Conservation (phyloP, 2,888 invertebrate genomes). For the Oxytorus armatus region DNA sequence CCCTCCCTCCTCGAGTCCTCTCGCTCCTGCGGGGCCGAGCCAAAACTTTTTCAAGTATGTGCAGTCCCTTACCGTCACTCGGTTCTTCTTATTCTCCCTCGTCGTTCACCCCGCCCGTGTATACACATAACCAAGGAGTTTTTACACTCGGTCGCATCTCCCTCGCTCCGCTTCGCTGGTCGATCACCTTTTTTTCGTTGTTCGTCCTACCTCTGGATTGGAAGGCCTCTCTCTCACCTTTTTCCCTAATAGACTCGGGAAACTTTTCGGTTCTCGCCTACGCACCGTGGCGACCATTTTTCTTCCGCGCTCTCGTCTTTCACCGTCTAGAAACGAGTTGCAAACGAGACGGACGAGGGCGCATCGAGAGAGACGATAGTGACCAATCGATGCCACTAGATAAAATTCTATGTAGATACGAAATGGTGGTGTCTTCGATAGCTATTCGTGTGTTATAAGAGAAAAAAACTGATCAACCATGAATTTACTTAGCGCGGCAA, state of each 20-base stretch:
- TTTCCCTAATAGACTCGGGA: neutral
- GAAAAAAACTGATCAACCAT: no score
- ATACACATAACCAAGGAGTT: conserved; percentile 33
- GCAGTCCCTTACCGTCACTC: conserved; percentile 72
- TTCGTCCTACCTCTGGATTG: neutral
- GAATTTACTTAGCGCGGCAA: no score
- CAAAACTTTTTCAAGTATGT: conserved; percentile 83
- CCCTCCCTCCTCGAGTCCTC: conserved; percentile 41
- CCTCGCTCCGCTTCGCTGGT: neutral
- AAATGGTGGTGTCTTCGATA: no score
- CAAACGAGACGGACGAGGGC: conserved; percentile 74
- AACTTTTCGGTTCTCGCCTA: conserved; percentile 33
- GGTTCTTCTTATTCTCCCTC: conserved; percentile 56
- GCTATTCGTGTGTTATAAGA: no score
- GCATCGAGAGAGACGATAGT: conserved; percentile 40
- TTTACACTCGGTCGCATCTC: neutral
- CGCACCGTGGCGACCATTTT: conserved; percentile 39
- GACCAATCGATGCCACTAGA: no score
- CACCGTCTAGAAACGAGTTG: conserved; percentile 75
- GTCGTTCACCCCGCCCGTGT: conserved; percentile 35
- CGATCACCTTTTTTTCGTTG: conserved; percentile 16
- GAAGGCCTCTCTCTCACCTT: conserved; percentile 61
- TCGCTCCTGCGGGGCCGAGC: conserved; percentile 71
- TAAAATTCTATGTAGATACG: no score
- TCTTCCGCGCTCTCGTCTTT: conserved; percentile 42